A percentile compares a stretch with the other conserved stretches of the same genome.
Conservation (phyloP, 2,113 vertebrate genomes). For the Corvus hawaiiensis region DNA sequence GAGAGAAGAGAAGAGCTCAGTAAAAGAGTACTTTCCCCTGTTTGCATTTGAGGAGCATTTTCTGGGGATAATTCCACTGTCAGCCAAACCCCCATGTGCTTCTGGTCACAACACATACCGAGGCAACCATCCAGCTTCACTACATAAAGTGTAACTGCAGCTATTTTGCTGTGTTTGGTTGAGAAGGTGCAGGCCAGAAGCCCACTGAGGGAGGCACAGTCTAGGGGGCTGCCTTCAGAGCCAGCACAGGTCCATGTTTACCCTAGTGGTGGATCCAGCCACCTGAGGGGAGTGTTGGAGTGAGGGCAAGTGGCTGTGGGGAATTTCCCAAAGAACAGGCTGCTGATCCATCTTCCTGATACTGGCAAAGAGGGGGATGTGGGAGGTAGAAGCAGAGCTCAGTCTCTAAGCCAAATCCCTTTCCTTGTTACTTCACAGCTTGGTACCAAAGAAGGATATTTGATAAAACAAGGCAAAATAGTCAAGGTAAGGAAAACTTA, state of each 20-base stretch:
- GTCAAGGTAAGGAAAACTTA: slow-evolving; percentile 77
- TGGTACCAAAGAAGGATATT: slow-evolving; percentile 94
- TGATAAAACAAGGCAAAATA: slow-evolving; percentile 89
- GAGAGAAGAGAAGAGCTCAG: not conserved
- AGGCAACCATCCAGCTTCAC: not conserved
- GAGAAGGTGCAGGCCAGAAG: not conserved
- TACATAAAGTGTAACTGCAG: not conserved
- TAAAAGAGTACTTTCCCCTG: not conserved
- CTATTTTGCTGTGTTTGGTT: not conserved
- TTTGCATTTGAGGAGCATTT: not conserved
- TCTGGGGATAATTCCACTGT: not conserved
- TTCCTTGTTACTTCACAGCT: slow-evolving; percentile 75
- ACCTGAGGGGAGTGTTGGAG: accelerated
- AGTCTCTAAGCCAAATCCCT: not conserved
- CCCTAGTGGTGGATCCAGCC: accelerated
- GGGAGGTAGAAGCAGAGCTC: not conserved
- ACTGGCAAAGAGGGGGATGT: not conserved
- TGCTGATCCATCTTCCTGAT: not conserved
- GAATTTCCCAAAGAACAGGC: not conserved
- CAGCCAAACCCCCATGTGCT: not conserved
- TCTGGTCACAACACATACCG: not conserved
- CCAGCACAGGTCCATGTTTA: not conserved
- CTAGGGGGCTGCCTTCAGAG: not conserved
- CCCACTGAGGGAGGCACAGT: not conserved
- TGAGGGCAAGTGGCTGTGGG: accelerated